Percentiles rank a stretch among this genome's conserved stretches.
These are phyloP conservation scores for Phasianus colchicus DNA, from an alignment of 2,113 vertebrate genomes.

Conservation along the genomic window DNA sequence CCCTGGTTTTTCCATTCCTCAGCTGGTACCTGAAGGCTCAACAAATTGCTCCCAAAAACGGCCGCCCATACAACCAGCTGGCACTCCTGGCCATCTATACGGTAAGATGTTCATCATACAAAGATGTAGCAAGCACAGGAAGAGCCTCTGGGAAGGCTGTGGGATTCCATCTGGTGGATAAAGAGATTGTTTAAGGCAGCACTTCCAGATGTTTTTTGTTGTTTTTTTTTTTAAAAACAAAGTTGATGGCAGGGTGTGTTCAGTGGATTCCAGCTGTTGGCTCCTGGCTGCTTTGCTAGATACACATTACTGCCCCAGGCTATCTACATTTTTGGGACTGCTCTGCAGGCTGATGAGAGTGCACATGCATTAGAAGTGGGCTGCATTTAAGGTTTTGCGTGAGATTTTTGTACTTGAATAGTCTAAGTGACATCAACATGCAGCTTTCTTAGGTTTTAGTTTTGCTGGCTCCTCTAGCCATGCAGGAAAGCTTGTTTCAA, in stretches of 20 bases:
- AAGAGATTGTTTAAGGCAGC: not conserved
- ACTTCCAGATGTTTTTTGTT: not conserved
- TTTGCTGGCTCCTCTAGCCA: not conserved
- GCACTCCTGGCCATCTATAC: slow-evolving; percentile 97
- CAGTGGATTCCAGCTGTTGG: slow-evolving; percentile 36
- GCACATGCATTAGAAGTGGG: not conserved
- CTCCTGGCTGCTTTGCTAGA: slow-evolving; percentile 19
- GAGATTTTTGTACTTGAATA: not conserved
- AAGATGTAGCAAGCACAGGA: not conserved
- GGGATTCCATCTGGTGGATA: slow-evolving; percentile 1
- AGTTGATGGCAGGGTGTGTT: not conserved
- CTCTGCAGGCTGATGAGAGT: not conserved
- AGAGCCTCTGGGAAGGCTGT: not conserved
- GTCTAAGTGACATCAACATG: fast-evolving
- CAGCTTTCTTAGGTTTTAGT: not conserved
- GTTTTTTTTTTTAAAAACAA: not conserved
- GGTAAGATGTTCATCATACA: slow-evolving; percentile 76
- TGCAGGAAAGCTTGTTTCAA: not conserved
- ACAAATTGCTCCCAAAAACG: slow-evolving; percentile 98
- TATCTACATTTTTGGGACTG: not conserved
- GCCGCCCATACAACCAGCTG: slow-evolving; percentile 96
- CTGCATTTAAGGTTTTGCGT: not conserved
- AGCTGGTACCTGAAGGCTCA: slow-evolving; percentile 99
- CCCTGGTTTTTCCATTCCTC: slow-evolving; percentile 2
- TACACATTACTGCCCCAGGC: not conserved